Percentiles rank a stretch among this genome's conserved stretches.
These are phyloP conservation scores for Vidua chalybeata DNA, from an alignment of 2,113 vertebrate genomes.

Conservation along the genomic window DNA sequence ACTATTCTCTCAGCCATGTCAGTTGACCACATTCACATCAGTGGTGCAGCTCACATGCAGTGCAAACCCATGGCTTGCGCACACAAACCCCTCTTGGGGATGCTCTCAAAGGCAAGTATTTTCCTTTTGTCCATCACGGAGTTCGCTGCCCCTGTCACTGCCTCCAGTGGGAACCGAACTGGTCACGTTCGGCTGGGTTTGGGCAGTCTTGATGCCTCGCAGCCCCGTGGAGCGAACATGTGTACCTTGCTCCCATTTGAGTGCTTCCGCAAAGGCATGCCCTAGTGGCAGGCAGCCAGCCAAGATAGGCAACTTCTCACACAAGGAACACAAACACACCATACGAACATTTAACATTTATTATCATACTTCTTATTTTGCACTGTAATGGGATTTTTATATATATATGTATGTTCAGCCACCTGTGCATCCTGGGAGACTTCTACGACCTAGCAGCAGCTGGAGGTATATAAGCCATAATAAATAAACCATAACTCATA, in stretches of 20 bases:
- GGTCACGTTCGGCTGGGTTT: background rate
- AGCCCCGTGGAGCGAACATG: background rate
- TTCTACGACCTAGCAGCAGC: background rate
- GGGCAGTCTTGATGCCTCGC: background rate
- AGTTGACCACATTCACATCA: background rate
- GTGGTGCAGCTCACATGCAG: background rate
- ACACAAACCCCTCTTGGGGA: background rate
- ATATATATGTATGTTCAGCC: background rate
- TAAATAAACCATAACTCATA: background rate
- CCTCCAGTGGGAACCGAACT: background rate
- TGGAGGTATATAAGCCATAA: background rate
- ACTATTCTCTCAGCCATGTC: background rate
- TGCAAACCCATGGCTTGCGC: accelerated
- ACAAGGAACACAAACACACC: background rate
- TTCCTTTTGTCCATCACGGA: background rate
- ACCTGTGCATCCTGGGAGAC: background rate
- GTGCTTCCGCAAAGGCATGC: background rate
- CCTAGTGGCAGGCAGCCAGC: background rate
- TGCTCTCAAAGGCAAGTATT: background rate
- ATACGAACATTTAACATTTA: background rate
- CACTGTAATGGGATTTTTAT: background rate
- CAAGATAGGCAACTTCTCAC: background rate
- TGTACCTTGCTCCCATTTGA: background rate
- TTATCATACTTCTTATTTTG: background rate
- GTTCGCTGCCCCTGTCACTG: background rate